Evolutionary conservation across 2,888 invertebrate genomes (phyloP).

Genomic region (Escarpia spicata): DNA sequence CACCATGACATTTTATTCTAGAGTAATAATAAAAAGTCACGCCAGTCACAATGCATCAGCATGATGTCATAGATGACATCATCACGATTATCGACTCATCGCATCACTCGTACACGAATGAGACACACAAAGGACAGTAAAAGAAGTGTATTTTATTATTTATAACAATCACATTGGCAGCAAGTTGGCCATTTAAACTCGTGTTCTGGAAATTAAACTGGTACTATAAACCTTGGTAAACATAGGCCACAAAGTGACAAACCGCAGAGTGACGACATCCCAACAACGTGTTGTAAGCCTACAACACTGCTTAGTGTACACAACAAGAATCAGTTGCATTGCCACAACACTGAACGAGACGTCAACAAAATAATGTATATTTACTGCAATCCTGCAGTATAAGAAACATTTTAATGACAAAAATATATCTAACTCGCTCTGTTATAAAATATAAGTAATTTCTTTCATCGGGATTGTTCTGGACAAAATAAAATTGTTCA

Average conservation of each 20-base stretch:
- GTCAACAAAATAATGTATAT: not conserved
- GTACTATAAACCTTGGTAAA: not conserved
- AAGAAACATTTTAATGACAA: not conserved
- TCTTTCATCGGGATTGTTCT: not conserved
- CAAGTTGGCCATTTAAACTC: not conserved
- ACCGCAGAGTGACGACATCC: not conserved
- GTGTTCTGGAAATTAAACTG: not conserved
- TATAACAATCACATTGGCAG: not conserved
- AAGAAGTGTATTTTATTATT: not conserved
- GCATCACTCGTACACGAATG: not conserved
- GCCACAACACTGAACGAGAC: not conserved
- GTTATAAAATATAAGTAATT: not conserved
- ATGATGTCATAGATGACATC: too few species aligned
- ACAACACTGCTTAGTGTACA: not conserved
- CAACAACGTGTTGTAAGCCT: not conserved
- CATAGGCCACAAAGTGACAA: not conserved
- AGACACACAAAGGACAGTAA: not conserved
- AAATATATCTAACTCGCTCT: not conserved
- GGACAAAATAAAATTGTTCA: not conserved
- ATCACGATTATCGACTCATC: too few species aligned
- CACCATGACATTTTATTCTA: too few species aligned
- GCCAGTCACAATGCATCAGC: too few species aligned
- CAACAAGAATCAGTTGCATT: not conserved
- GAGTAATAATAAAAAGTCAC: too few species aligned
- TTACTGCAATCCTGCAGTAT: constrained; percentile 9